These are phyloP conservation scores for Lepidothrix coronata DNA, from an alignment of 2,113 vertebrate species.

Conservation along the genomic window DNA sequence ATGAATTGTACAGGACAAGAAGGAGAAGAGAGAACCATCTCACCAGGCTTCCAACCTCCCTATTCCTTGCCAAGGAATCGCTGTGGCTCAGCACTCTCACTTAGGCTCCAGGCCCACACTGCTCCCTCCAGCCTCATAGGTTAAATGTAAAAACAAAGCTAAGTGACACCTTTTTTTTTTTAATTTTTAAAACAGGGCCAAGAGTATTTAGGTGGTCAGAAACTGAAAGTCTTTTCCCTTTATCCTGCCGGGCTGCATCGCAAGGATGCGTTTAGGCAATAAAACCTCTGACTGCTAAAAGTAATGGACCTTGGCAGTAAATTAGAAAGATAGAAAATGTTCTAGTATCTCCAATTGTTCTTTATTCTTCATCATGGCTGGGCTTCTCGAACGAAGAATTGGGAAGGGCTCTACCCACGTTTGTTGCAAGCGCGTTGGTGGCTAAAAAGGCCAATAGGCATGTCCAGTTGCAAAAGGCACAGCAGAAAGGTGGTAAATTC, in stretches of 20 bases:
- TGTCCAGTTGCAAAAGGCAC: too few species aligned
- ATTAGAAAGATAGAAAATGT: background rate
- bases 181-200: background rate
- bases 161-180: background rate
- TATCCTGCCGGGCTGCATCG: background rate
- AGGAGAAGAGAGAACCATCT: background rate
- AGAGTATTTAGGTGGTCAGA: background rate
- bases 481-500: too few species aligned
- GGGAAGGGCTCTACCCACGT: too few species aligned
- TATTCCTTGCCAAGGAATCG: background rate
- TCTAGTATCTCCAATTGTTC: background rate
- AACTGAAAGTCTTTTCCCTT: background rate
- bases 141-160: background rate
- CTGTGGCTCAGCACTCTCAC: background rate
- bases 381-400: too few species aligned
- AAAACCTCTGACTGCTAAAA: background rate
- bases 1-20: background rate
- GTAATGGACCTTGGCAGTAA: background rate
- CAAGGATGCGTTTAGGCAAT: background rate
- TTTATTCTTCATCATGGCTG: background rate
- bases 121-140: rapidly evolving
- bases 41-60: background rate
- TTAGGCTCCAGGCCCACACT: rapidly evolving
- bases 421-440: too few species aligned
- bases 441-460: too few species aligned